These are phyloP conservation scores for Leptogaster cylindrica DNA, from an alignment of 2,888 invertebrate species.

Conservation along the genomic window DNA sequence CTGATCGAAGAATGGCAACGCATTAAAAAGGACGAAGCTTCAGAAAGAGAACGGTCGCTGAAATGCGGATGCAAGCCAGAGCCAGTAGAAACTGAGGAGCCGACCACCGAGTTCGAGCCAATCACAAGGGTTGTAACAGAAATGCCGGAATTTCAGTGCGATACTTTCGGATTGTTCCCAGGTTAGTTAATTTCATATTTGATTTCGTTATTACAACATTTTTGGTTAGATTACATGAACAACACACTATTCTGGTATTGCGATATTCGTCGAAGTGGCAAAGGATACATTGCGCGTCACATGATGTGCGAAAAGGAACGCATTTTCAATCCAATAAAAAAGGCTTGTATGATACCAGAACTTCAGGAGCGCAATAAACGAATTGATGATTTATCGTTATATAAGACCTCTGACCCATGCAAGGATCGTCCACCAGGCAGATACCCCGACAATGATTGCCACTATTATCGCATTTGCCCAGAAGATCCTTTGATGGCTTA, in stretches of 20 bases:
- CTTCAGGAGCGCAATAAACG: neutral
- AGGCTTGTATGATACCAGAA: constrained; percentile 46
- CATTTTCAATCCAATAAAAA: constrained; percentile 44
- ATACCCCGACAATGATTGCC: constrained; percentile 48
- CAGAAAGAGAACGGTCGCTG: neutral
- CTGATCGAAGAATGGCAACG: neutral
- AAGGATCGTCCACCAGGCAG: constrained; percentile 45
- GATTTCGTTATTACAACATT: neutral
- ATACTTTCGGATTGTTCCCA: constrained; percentile 48
- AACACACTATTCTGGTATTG: constrained; percentile 49
- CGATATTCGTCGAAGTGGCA: constrained; percentile 47
- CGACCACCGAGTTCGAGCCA: constrained; percentile 1
- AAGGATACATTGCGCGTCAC: constrained; percentile 46
- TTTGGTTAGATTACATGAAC: constrained; percentile 41
- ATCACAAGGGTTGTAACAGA: neutral
- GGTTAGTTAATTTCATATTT: constrained; percentile 36
- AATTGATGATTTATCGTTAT: neutral
- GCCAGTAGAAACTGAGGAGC: neutral
- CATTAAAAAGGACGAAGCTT: neutral
- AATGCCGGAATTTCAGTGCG: constrained; percentile 46
- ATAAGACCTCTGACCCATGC: no score
- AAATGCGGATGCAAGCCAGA: neutral
- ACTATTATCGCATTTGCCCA: constrained; percentile 48
- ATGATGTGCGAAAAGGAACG: constrained; percentile 48
- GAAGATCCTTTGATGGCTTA: no score